Percentiles rank a stretch among this genome's conserved stretches.
These are phyloP conservation scores for Gastrophryne carolinensis DNA, from an alignment of 2,797 vertebrate genomes.

Conservation along the genomic window DNA sequence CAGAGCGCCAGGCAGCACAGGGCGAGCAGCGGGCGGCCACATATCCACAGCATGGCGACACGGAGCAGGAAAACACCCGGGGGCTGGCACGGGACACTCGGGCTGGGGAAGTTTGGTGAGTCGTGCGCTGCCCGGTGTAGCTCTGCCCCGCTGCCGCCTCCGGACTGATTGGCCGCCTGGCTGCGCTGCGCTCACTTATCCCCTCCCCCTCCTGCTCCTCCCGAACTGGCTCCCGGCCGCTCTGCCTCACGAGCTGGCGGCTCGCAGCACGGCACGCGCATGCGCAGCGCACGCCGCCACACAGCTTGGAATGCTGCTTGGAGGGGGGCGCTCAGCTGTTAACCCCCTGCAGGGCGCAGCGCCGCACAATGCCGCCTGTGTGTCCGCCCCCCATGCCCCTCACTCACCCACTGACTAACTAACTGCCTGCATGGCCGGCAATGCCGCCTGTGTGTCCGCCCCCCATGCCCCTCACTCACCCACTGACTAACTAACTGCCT, in stretches of 20 bases:
- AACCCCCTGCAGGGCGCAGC: slow-evolving; percentile 27
- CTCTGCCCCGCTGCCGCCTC: slow-evolving; percentile 56
- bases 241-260: slow-evolving; percentile 56
- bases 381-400: too few relatives aligned
- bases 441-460: too few relatives aligned
- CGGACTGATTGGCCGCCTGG: slow-evolving; percentile 61
- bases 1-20: slow-evolving; percentile 70
- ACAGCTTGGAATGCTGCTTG: slow-evolving; percentile 45
- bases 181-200: slow-evolving; percentile 56
- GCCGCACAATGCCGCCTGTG: neutral
- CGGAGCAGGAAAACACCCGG: neutral
- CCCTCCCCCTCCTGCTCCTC: slow-evolving; percentile 52
- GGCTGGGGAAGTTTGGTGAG: slow-evolving; percentile 25
- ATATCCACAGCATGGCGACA: slow-evolving; percentile 59
- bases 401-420: too few relatives aligned
- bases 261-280: slow-evolving; percentile 59
- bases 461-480: too few relatives aligned
- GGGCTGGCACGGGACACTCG: neutral
- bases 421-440: too few relatives aligned
- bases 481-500: too few relatives aligned
- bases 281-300: slow-evolving; percentile 54
- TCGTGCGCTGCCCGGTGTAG: slow-evolving; percentile 17
- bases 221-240: slow-evolving; percentile 55
- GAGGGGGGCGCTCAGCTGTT: slow-evolving; percentile 17
- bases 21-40: slow-evolving; percentile 63